phyloP scores from a whole-genome alignment of 2,113 vertebrate species.

The Crotalus tigris region DNA sequence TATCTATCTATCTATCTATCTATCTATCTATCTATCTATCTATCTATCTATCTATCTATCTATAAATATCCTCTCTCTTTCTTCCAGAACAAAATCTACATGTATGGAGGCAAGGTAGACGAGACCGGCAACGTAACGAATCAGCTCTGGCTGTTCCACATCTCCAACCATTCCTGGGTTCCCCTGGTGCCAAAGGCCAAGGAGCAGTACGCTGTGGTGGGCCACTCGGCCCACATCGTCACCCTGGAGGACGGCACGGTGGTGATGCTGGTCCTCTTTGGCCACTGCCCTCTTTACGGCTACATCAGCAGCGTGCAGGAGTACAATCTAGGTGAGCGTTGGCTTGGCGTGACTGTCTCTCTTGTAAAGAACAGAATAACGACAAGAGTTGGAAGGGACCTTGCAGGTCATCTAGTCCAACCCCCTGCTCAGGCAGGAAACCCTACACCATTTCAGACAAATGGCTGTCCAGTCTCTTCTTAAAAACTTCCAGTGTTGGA shows the following conservation, averaged over 20 bases:
- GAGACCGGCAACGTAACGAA: constrained; percentile 89
- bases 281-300: constrained; percentile 93
- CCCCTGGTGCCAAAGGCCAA: constrained; percentile 71
- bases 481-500: no score
- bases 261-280: constrained; percentile 92
- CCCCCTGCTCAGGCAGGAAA: no score
- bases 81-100: constrained; percentile 87
- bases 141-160: constrained; percentile 91
- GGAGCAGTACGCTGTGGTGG: constrained; percentile 93
- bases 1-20: no score
- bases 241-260: constrained; percentile 62
- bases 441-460: no score
- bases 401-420: neutral
- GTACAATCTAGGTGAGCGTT: constrained; percentile 85
- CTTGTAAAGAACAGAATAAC: neutral
- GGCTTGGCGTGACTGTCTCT: fast-evolving
- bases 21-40: no score
- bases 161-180: constrained; percentile 84
- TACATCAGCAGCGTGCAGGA: constrained; percentile 94
- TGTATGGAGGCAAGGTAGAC: constrained; percentile 97
- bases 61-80: neutral
- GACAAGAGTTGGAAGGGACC: neutral
- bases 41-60: no score
- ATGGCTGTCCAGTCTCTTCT: no score
- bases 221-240: constrained; percentile 90